Conservation (phyloP, 2,797 vertebrate species). For the Valencia hispanica region DNA sequence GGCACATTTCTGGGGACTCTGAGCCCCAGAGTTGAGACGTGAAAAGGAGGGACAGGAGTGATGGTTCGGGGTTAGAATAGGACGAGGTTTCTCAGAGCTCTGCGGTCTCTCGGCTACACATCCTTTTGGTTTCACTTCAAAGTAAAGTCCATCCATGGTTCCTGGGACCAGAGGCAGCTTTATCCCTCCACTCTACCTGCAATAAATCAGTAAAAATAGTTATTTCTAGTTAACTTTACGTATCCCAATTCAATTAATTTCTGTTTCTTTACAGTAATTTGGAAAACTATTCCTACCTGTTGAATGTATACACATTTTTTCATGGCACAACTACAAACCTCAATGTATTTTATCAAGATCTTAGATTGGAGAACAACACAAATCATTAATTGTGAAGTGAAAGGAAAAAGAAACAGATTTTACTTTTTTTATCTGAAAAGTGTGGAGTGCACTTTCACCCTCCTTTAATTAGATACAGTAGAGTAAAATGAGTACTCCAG, state of each 20-base stretch:
- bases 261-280: not conserved
- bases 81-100: slow-evolving; percentile 24
- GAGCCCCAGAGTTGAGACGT: slow-evolving; percentile 18
- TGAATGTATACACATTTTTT: not conserved
- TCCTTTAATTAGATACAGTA: too few relatives aligned
- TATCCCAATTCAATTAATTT: not conserved
- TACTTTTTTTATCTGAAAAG: too few relatives aligned
- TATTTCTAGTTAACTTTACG: not conserved
- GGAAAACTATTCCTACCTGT: not conserved
- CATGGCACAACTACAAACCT: not conserved
- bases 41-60: slow-evolving; percentile 53
- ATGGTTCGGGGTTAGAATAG: slow-evolving; percentile 40
- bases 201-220: slow-evolving; percentile 38
- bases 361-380: not conserved
- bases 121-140: slow-evolving; percentile 78
- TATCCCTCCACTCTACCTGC: slow-evolving; percentile 41
- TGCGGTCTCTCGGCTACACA: slow-evolving; percentile 27
- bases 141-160: slow-evolving; percentile 81
- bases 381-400: not conserved
- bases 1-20: slow-evolving; percentile 19
- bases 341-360: not conserved
- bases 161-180: slow-evolving; percentile 15
- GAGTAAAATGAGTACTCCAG: too few relatives aligned
- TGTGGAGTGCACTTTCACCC: too few relatives aligned
- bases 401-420: not conserved